Conservation (phyloP, 2,113 vertebrate species). For the Phycodurus eques region DNA sequence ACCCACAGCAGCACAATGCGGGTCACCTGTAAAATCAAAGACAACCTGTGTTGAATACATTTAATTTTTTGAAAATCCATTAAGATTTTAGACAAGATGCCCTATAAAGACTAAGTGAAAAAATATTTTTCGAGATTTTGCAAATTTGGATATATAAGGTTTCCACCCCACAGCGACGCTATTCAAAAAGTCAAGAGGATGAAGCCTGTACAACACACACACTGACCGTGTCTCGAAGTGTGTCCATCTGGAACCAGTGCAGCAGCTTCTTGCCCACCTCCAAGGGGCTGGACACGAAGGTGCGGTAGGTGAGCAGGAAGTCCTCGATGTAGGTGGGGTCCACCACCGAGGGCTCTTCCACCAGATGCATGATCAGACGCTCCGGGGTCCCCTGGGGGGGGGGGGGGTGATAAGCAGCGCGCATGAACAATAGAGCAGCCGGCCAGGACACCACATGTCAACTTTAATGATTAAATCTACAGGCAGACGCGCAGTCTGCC, state of each 20-base stretch:
- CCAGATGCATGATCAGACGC: slow-evolving; percentile 93
- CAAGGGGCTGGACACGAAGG: slow-evolving; percentile 90
- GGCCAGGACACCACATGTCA: slow-evolving; percentile 16
- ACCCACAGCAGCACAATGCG: slow-evolving; percentile 95
- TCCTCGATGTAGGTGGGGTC: slow-evolving; percentile 98
- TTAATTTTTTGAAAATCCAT: neutral
- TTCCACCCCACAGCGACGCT: too few species aligned
- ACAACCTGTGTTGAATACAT: neutral
- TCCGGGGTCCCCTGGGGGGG: slow-evolving; percentile 84
- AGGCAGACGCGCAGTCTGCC: slow-evolving; percentile 22
- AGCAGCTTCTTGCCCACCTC: slow-evolving; percentile 90
- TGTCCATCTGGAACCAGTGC: slow-evolving; percentile 92
- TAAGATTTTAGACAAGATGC: too few species aligned
- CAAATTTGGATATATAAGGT: too few species aligned
- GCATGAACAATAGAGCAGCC: neutral
- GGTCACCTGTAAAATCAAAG: slow-evolving; percentile 78
- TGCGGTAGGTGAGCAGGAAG: slow-evolving; percentile 93
- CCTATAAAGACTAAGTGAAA: neutral
- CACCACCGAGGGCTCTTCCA: slow-evolving; percentile 96
- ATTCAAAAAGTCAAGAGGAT: too few species aligned
- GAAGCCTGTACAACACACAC: neutral
- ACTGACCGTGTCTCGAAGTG: slow-evolving; percentile 87
- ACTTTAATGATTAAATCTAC: slow-evolving; percentile 50
- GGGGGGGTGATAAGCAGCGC: neutral
- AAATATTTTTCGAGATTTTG: neutral